Conservation (phyloP, 2,888 invertebrate species). For the Cerceris rybyensis region DNA sequence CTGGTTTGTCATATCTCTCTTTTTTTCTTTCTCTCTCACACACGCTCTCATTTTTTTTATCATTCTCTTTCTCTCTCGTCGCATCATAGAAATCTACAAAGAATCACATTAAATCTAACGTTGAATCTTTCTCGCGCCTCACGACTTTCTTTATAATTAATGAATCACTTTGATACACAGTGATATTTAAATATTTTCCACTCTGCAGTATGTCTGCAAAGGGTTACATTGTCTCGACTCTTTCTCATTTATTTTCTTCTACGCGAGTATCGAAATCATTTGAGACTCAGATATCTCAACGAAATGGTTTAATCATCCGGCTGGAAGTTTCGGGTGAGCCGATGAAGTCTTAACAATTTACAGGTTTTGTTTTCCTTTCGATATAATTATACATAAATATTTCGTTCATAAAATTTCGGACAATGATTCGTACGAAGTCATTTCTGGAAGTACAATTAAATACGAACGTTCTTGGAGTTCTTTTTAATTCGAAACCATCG, state of each 20-base stretch:
- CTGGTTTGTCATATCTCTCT: background rate
- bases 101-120: constrained; percentile 44
- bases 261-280: background rate
- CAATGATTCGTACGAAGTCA: too few species aligned
- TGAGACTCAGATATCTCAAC: constrained; percentile 8
- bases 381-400: background rate
- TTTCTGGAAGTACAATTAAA: too few species aligned
- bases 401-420: too few species aligned
- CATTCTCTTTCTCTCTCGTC: background rate
- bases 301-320: constrained; percentile 9
- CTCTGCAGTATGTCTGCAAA: constrained; percentile 1
- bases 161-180: constrained; percentile 26
- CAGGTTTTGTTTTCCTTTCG: constrained; percentile 23
- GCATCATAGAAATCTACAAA: constrained; percentile 48
- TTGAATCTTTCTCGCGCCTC: constrained; percentile 26
- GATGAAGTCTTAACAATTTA: constrained; percentile 17
- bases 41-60: background rate
- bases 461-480: too few species aligned
- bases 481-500: too few species aligned
- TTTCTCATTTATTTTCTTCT: background rate
- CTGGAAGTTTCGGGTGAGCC: constrained; percentile 25
- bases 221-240: background rate
- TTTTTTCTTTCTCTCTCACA: background rate
- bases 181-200: constrained; percentile 14
- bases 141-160: constrained; percentile 22